Conservation (phyloP, 1,140 invertebrate species). For the Aphaenogaster ashmeadi region DNA sequence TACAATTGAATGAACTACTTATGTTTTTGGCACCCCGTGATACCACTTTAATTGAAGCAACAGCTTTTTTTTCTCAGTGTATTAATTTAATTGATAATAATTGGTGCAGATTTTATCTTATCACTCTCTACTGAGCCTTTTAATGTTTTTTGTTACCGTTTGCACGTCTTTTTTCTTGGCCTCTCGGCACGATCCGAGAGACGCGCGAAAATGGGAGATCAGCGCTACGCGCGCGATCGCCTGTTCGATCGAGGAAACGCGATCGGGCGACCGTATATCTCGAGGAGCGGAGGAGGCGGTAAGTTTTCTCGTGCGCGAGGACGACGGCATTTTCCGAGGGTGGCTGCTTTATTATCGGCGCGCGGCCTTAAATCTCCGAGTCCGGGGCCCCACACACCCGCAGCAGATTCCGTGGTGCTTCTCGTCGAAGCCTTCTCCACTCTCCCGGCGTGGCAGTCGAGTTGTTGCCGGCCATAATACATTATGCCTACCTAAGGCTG, state of each 20-base stretch:
- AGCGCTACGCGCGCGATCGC: neutral
- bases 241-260: constrained; percentile 9
- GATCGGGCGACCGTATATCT: constrained; percentile 66
- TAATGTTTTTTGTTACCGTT: neutral
- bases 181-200: neutral
- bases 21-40: no score
- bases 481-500: constrained; percentile 85
- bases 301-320: constrained; percentile 70
- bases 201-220: neutral
- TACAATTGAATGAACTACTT: no score
- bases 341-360: constrained; percentile 77
- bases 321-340: constrained; percentile 72
- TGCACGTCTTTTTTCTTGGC: neutral
- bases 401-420: constrained; percentile 48
- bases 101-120: neutral
- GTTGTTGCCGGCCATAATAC: constrained; percentile 80
- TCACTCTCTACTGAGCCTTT: neutral
- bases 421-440: constrained; percentile 65
- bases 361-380: constrained; percentile 73
- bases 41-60: no score
- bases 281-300: constrained; percentile 41
- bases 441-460: constrained; percentile 66
- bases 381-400: constrained; percentile 57
- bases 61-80: no score
- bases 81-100: neutral